phyloP scores from a whole-genome alignment of 1,140 invertebrate species.

The Caenorhabditis remanei region DNA sequence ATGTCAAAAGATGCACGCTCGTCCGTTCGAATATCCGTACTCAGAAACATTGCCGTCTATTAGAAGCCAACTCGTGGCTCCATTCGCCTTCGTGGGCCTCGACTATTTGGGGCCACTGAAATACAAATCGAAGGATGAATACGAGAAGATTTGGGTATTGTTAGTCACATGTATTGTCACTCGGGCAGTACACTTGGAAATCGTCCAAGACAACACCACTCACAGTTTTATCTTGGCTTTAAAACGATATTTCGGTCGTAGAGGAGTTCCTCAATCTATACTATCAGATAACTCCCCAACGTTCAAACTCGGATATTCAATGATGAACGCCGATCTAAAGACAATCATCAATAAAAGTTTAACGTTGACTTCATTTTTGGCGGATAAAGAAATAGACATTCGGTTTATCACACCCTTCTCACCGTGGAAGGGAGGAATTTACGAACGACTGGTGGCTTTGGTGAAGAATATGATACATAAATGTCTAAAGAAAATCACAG shows the following conservation, averaged over 20 bases:
- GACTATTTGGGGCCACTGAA: conserved; percentile 34
- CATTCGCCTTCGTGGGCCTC: neutral
- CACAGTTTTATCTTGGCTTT: neutral
- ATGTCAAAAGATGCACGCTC: neutral
- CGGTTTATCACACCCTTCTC: conserved; percentile 2
- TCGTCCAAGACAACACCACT: neutral
- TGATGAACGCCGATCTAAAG: neutral
- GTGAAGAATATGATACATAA: conserved; percentile 43
- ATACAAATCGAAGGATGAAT: neutral
- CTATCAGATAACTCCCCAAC: conserved; percentile 1
- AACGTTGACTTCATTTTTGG: neutral
- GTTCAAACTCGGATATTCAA: conserved; percentile 9
- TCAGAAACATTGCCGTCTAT: neutral
- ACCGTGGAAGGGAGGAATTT: conserved; percentile 52
- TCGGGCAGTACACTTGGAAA: conserved; percentile 20
- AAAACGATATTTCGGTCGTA: neutral
- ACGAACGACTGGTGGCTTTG: conserved; percentile 14
- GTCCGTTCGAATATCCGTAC: neutral
- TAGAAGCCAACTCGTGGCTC: neutral
- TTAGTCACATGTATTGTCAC: conserved; percentile 41
- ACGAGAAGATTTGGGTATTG: neutral
- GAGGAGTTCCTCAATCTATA: conserved; percentile 50
- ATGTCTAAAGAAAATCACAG: neutral
- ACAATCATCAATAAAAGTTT: neutral
- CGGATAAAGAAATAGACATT: neutral